phyloP scores from a whole-genome alignment of 2,797 vertebrate genomes.

The Mormyrus hasselquistii region DNA sequence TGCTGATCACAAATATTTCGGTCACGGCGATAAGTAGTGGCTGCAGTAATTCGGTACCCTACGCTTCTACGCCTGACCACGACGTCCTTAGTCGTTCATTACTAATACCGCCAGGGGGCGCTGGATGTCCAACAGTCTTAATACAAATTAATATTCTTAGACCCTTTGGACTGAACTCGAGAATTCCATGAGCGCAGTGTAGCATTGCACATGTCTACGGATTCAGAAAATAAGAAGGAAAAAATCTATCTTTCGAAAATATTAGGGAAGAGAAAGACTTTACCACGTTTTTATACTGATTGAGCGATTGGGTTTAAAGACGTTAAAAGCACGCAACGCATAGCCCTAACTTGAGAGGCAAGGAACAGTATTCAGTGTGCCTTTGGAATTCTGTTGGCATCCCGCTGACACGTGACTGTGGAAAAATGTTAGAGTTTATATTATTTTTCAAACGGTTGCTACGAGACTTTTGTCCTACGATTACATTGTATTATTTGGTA shows the following conservation, averaged over 20 bases:
- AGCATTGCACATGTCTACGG: background rate
- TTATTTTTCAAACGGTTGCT: background rate
- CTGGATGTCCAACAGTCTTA: background rate
- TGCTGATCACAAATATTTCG: background rate
- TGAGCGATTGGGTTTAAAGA: background rate
- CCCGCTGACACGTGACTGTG: background rate
- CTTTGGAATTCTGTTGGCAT: background rate
- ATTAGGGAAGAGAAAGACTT: background rate
- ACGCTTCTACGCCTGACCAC: background rate
- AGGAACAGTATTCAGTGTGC: background rate
- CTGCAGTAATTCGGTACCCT: background rate
- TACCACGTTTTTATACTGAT: background rate
- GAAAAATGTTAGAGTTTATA: background rate
- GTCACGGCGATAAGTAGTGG: background rate
- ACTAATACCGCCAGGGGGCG: background rate
- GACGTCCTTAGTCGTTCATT: background rate
- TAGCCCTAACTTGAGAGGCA: background rate
- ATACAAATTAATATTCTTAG: background rate
- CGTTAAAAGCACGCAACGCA: background rate
- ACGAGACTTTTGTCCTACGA: background rate
- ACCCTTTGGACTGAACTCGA: background rate
- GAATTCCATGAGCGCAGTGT: background rate
- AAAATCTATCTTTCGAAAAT: background rate
- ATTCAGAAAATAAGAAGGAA: background rate
- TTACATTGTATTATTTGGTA: background rate